Evolutionary conservation across 2,888 invertebrate genomes (phyloP), one percentile per base, ranked within the genome.

Genomic region (Onchidella celtica): DNA sequence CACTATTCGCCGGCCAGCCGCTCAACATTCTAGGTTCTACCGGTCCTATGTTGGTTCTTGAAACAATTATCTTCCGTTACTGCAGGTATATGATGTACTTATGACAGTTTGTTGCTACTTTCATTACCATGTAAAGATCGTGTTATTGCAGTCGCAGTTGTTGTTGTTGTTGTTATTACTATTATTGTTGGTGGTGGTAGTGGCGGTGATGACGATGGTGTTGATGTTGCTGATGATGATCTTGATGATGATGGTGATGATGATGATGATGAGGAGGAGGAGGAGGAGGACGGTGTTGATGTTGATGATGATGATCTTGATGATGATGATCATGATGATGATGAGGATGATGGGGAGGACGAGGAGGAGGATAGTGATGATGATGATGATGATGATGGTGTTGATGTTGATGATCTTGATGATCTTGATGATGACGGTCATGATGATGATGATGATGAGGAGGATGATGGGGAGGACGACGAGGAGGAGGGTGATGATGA

Each of bases 61-160:
- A 94, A 94, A 97, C 98, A 21, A 99, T 99, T 90, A 96, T 99
- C 73, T 98, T 95, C 93, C 97, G 98, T 91, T 97, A 98, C 94
- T 98, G 98, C 94, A 94, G 95, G 95, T 95, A 91, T 86, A 89
- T 88, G n/a, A n/a, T n/a, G n/a, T 6, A 47, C 47, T 17, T 47
- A 11, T 47, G 47, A 47, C 17, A 38, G 2, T 70, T 24, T 69
- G 68, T 6, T 24, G 65, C 17, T 6, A 24, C 32, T 29, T 17
- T 11, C 63, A n/a, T 17, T n/a, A 11, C 63, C 11, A 11, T 63
- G 17, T 11, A 9, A 63, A 17, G 24, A 63, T n/a, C 55, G 11
- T 11, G 55, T 55, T 55, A 17, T 55, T 14, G 55, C 14, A 55
- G 55, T 55, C 17, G 17, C 11, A 11, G 14, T n/a, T n/a, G n/a